Percentiles rank a stretch among this genome's conserved stretches.
These are phyloP conservation scores for Tanytarsus gracilentus DNA, from an alignment of 2,888 invertebrate species.

Conservation along the genomic window DNA sequence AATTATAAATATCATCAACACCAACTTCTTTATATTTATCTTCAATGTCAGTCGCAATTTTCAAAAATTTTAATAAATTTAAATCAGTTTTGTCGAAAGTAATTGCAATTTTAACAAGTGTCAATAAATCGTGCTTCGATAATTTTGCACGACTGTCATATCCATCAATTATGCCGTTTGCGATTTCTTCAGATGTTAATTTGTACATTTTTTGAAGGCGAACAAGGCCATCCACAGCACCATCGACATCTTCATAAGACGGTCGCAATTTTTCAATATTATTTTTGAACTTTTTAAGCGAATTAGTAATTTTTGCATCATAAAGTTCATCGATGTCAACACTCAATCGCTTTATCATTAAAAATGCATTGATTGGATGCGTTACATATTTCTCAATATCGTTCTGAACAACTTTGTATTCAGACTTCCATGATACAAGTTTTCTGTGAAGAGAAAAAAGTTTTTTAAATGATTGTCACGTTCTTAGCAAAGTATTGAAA, in stretches of 20 bases:
- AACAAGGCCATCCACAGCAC: not conserved
- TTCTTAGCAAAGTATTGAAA: not conserved
- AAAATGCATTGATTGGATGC: slow-evolving; percentile 19
- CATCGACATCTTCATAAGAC: not conserved
- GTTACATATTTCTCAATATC: slow-evolving; percentile 7
- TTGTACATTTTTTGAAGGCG: not conserved
- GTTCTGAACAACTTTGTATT: not conserved
- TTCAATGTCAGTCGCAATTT: not conserved
- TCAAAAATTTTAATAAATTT: not conserved
- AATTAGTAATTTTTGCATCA: not conserved
- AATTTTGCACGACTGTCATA: not conserved
- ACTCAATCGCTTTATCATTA: slow-evolving; percentile 5
- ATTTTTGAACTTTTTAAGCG: not conserved
- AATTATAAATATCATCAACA: not conserved
- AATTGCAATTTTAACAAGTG: not conserved
- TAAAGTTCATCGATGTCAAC: slow-evolving; percentile 1
- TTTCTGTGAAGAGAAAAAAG: not conserved
- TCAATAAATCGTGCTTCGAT: not conserved
- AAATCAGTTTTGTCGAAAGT: not conserved
- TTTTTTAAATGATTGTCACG: not conserved
- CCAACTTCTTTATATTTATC: not conserved
- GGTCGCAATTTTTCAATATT: not conserved
- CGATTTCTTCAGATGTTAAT: not conserved
- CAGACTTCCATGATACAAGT: not conserved
- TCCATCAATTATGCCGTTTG: not conserved